A percentile compares a stretch with the other conserved stretches of the same genome.
Conservation (phyloP, 2,888 invertebrate species). For the Neoscelio sp. region DNA sequence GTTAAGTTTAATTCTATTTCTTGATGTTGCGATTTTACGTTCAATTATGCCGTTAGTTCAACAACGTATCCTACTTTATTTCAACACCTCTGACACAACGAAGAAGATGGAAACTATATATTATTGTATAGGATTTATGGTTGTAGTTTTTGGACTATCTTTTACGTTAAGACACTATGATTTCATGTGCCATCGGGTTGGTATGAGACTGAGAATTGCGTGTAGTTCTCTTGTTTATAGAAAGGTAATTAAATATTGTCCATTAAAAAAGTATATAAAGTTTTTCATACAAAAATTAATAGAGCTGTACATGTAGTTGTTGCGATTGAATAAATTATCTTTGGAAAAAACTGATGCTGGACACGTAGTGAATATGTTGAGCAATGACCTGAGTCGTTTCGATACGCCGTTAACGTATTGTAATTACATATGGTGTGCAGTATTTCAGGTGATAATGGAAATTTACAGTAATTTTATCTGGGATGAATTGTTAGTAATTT, state of each 20-base stretch:
- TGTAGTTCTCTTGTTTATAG: slow-evolving; percentile 29
- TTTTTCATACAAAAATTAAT: no score
- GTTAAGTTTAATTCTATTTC: slow-evolving; percentile 9
- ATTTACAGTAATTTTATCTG: slow-evolving; percentile 5
- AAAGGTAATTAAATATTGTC: slow-evolving; percentile 19
- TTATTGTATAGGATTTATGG: background rate
- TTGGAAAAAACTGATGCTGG: slow-evolving; percentile 91
- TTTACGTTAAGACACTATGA: slow-evolving; percentile 17
- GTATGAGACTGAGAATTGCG: slow-evolving; percentile 16
- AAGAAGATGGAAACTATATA: background rate
- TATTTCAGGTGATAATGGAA: slow-evolving; percentile 85
- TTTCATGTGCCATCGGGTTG: background rate
- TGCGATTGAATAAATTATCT: slow-evolving; percentile 89
- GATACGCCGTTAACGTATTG: slow-evolving; percentile 93
- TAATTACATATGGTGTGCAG: slow-evolving; percentile 95
- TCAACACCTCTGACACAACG: background rate
- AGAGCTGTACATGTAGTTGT: no score
- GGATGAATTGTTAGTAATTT: slow-evolving; percentile 3
- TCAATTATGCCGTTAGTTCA: slow-evolving; percentile 9
- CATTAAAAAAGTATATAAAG: no score
- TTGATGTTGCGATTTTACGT: slow-evolving; percentile 30
- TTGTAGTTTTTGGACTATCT: slow-evolving; percentile 4
- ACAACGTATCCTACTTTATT: slow-evolving; percentile 16
- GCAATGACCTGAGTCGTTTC: slow-evolving; percentile 96
- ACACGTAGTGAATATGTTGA: slow-evolving; percentile 95